phyloP scores from a whole-genome alignment of 2,797 vertebrate genomes.

The Rhinichthys osculus region DNA sequence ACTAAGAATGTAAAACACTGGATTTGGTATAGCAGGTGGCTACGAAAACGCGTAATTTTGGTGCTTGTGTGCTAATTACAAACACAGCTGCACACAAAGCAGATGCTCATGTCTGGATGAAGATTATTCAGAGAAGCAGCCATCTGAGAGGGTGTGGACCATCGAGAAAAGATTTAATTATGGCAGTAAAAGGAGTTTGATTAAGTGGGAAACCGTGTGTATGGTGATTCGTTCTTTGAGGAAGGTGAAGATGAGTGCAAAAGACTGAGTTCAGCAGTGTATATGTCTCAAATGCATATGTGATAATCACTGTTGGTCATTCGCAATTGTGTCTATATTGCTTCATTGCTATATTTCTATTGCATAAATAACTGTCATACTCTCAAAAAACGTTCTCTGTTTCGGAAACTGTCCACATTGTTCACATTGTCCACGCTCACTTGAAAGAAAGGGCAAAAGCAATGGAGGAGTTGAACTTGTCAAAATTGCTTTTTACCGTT shows the following conservation, averaged over 20 bases:
- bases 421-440: background rate
- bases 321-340: background rate
- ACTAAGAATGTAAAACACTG: background rate
- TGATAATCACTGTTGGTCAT: background rate
- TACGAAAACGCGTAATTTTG: background rate
- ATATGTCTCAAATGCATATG: background rate
- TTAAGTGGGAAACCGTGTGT: background rate
- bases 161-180: slow-evolving; percentile 16
- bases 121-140: slow-evolving; percentile 6
- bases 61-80: slow-evolving; percentile 20
- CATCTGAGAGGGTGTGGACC: background rate
- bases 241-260: background rate
- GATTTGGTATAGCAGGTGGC: slow-evolving; percentile 10
- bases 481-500: slow-evolving; percentile 31
- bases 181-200: background rate
- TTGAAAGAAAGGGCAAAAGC: slow-evolving; percentile 3
- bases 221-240: background rate
- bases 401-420: background rate
- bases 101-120: slow-evolving; percentile 27
- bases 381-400: background rate
- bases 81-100: slow-evolving; percentile 44
- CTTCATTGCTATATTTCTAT: background rate
- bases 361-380: background rate
- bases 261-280: background rate
- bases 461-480: background rate